These are phyloP conservation scores for Pterobdella sp. DNA, from an alignment of 2,888 invertebrate species.

Conservation along the genomic window DNA sequence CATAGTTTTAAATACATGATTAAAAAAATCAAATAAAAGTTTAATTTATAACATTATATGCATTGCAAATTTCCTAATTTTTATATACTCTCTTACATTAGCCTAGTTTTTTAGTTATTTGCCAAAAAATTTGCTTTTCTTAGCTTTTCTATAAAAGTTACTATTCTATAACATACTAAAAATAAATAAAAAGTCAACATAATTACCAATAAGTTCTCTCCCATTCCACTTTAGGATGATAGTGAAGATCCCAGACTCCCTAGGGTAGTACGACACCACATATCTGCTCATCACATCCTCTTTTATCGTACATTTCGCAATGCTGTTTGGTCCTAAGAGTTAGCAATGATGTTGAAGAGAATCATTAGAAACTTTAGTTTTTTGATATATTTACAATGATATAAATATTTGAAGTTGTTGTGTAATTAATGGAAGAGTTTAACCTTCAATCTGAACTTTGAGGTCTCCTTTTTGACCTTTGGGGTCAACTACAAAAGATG, in stretches of 20 bases:
- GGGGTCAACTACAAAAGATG: constrained; percentile 56
- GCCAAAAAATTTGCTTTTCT: too few relatives aligned
- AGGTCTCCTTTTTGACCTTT: constrained; percentile 55
- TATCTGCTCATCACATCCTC: constrained; percentile 61
- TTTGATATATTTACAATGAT: background rate
- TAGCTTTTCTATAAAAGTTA: too few relatives aligned
- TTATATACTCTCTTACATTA: too few relatives aligned
- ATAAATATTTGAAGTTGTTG: background rate
- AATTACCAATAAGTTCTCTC: constrained; percentile 53
- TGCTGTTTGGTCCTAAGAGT: constrained; percentile 58
- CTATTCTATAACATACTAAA: too few relatives aligned
- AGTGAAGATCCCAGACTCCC: constrained; percentile 83
- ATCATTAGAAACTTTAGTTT: background rate
- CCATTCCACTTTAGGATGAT: constrained; percentile 67
- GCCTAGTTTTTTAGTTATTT: too few relatives aligned
- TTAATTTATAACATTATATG: too few relatives aligned
- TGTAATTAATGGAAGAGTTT: background rate
- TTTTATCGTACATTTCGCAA: constrained; percentile 55
- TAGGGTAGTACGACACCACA: constrained; percentile 80
- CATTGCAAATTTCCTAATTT: too few relatives aligned
- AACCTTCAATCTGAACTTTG: constrained; percentile 54
- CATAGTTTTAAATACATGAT: too few relatives aligned
- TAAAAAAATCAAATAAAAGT: too few relatives aligned
- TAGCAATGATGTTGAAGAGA: background rate
- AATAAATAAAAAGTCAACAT: background rate